phyloP scores from a whole-genome alignment of 1,140 invertebrate species.

The Armadillidium nasatum region DNA sequence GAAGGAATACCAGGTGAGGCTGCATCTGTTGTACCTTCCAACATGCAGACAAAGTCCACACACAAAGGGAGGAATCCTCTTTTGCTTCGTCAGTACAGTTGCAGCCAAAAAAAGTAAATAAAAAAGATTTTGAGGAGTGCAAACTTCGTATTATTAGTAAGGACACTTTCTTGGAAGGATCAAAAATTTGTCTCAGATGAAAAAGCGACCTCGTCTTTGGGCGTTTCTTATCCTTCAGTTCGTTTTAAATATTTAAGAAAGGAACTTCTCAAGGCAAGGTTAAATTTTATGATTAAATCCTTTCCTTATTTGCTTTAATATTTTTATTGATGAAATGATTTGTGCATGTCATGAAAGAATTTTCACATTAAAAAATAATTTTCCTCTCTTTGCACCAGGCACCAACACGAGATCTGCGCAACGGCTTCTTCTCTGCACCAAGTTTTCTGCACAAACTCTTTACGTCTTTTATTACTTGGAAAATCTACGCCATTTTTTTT shows the following conservation, averaged over 20 bases:
- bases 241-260: not conserved
- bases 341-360: not conserved
- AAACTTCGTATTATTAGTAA: not conserved
- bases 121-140: not conserved
- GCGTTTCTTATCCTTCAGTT: too few species aligned
- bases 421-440: not conserved
- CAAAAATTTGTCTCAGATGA: not conserved
- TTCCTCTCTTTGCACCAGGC: slow-evolving; percentile 1
- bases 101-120: not conserved
- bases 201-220: not conserved
- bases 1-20: not conserved
- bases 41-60: not conserved
- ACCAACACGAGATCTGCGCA: not conserved
- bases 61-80: not conserved
- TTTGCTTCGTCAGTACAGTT: not conserved
- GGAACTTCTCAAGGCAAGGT: not conserved
- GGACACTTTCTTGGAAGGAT: too few species aligned
- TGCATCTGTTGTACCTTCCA: not conserved
- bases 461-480: too few species aligned
- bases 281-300: not conserved
- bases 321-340: not conserved
- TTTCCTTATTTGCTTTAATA: not conserved
- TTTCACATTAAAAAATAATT: not conserved
- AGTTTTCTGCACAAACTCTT: not conserved
- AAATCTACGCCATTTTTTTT: too few species aligned